Percentiles rank a stretch among this genome's conserved stretches.
These are phyloP conservation scores for Phoebastria nigripes DNA, from an alignment of 2,797 vertebrate species.

Conservation along the genomic window DNA sequence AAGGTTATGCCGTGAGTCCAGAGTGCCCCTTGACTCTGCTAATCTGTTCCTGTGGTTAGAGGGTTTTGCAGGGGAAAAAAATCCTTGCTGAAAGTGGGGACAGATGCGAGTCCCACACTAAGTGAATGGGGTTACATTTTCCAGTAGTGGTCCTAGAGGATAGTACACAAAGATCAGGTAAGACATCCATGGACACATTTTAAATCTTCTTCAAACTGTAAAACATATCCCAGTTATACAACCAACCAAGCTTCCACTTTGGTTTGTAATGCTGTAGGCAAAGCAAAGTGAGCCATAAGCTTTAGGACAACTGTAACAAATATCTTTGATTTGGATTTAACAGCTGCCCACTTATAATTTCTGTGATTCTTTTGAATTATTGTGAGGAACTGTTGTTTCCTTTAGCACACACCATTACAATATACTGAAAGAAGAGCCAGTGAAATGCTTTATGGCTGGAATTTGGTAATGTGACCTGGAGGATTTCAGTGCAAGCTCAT, in stretches of 20 bases:
- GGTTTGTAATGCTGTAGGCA: neutral
- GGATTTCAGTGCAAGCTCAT: neutral
- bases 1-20: neutral
- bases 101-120: neutral
- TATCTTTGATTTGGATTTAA: neutral
- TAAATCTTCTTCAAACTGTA: neutral
- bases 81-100: neutral
- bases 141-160: neutral
- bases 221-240: neutral
- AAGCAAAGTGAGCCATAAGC: neutral
- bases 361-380: neutral
- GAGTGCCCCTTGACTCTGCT: neutral
- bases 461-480: neutral
- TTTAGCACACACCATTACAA: neutral
- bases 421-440: neutral
- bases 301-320: neutral
- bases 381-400: neutral
- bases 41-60: neutral
- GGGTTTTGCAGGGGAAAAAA: neutral
- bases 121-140: neutral
- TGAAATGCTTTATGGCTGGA: neutral
- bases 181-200: neutral
- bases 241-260: neutral
- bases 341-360: neutral
- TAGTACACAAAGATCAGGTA: neutral